Base-by-base conservation (phyloP, 2,888 invertebrate species). In the Phlogophora meticulosa region DNA sequence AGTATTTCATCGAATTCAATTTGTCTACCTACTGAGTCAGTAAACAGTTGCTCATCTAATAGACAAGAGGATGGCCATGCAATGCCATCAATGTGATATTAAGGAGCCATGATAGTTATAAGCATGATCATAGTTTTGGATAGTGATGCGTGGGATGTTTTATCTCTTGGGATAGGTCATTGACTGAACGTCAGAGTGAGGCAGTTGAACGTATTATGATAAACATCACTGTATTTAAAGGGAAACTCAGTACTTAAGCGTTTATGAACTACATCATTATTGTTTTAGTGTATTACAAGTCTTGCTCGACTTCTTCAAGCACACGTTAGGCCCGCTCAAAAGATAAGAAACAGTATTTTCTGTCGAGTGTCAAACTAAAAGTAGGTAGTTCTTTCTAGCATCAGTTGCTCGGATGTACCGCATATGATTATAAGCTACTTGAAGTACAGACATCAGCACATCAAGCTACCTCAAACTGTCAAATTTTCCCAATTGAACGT, bases 141-240 rank as follows among this genome's bases (percentile, higher is more conserved):
- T 83, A 82, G 60, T 59, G 40, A 80, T 69, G 86, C 80, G 87
- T 87, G 82, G 85, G 86, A 85, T 78, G 85, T 82, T 82, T 85
- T 88, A 88, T 90, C 88, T 88, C 82, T 82, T 83, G 78, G 72
- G 78, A 85, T 85, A 85, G 87, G 86, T 87, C 88, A 82, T 84
- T 87, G 88, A 86, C 87, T 85, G 82, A 57, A 57, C 49, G 57
- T 71, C 70, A 68, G 81, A 49, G 48, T 15, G 60, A 59, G 57
- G 60, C 51, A 34, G 52, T 72, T 62, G 34, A 45, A 42, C 15
- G 60, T 60, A 43, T 65, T 78, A 69, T 58, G 63, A 69, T 78
- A 77, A 69, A 62, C 49, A 69, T 69, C 17, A 36, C 11, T 34
- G 59, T 22, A 51, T 53, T 62, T 53, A 74, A 52, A 52, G 49